Evolutionary conservation across 2,113 vertebrate genomes (phyloP).

Genomic region (Callithrix jacchus): DNA sequence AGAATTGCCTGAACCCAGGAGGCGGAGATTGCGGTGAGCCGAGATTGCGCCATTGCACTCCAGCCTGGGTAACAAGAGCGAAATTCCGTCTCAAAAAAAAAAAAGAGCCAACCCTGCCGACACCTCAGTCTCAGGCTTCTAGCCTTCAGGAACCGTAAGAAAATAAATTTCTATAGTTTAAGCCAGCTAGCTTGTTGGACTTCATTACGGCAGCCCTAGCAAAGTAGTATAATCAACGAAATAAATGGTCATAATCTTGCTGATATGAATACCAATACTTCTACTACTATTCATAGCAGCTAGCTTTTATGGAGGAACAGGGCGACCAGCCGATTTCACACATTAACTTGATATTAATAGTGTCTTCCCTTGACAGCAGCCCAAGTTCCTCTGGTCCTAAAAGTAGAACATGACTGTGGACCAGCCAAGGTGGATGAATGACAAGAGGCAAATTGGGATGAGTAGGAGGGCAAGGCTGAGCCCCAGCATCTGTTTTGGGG

Average conservation of each 20-base stretch:
- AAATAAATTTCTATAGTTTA: not conserved
- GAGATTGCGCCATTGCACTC: too few species aligned
- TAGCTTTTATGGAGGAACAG: not conserved
- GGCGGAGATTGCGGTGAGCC: too few species aligned
- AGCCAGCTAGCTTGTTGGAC: not conserved
- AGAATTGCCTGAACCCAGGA: too few species aligned
- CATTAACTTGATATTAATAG: not conserved
- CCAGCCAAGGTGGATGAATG: not conserved
- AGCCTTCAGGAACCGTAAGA: not conserved
- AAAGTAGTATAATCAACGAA: not conserved
- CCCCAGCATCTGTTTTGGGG: not conserved
- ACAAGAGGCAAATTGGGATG: not conserved
- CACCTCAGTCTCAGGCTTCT: not conserved
- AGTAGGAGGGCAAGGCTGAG: not conserved
- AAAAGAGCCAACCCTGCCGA: not conserved
- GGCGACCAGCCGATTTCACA: not conserved
- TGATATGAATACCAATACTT: not conserved
- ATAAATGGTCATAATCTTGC: not conserved
- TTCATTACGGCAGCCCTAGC: not conserved
- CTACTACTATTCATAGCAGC: not conserved
- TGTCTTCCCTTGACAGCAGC: not conserved
- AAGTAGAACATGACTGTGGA: not conserved
- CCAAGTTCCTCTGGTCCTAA: not conserved
- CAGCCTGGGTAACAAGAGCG: too few species aligned
- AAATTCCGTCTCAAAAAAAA: too few species aligned